phyloP scores from a whole-genome alignment of 2,113 vertebrate species.

The Edolisoma coerulescens region DNA sequence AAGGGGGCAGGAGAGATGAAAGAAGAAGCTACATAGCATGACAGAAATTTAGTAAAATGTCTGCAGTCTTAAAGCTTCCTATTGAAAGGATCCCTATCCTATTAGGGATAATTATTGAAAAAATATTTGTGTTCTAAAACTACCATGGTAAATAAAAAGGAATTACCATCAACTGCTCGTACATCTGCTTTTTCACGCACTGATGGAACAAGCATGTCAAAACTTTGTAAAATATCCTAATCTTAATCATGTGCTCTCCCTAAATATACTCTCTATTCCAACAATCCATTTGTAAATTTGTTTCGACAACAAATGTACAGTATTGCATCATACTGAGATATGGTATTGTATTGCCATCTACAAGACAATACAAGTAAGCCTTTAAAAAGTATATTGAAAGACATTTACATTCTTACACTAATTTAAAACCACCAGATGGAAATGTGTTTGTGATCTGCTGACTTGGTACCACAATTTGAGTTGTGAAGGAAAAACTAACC shows the following conservation, averaged over 20 bases:
- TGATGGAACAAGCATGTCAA: background rate
- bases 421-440: background rate
- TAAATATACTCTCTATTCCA: background rate
- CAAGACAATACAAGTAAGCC: background rate
- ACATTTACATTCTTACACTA: background rate
- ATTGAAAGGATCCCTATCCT: background rate
- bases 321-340: background rate
- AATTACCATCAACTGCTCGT: background rate
- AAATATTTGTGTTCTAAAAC: background rate
- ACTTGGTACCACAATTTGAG: background rate
- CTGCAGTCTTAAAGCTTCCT: background rate
- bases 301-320: background rate
- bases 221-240: background rate
- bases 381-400: background rate
- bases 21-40: fast-evolving
- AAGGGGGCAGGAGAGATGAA: background rate
- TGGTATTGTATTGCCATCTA: background rate
- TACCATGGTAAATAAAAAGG: background rate
- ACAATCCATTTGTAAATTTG: background rate
- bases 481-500: background rate
- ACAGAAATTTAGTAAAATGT: background rate
- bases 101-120: background rate
- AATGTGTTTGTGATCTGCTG: background rate
- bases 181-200: background rate
- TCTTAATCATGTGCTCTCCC: background rate